Percentiles rank a stretch among this genome's conserved stretches.
These are phyloP conservation scores for Agraylea sexmaculata DNA, from an alignment of 1,140 invertebrate species.

Conservation along the genomic window DNA sequence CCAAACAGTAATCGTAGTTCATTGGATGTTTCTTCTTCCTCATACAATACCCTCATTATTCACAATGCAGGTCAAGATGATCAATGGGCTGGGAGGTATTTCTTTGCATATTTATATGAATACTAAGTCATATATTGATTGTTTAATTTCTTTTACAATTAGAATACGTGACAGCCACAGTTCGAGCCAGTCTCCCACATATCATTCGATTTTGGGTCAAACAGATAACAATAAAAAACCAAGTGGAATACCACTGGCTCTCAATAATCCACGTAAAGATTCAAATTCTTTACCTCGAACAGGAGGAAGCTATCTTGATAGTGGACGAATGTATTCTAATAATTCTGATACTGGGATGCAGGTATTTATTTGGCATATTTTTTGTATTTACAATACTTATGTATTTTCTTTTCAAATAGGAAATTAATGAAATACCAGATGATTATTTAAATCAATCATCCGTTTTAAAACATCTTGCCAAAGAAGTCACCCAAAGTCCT, in stretches of 20 bases:
- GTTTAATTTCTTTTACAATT: background rate
- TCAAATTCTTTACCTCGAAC: conserved; percentile 23
- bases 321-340: conserved; percentile 35
- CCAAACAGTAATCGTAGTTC: conserved; percentile 61
- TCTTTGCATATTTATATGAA: conserved; percentile 5
- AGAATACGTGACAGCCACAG: conserved; percentile 25
- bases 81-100: conserved; percentile 49
- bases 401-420: conserved; percentile 39
- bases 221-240: conserved; percentile 30
- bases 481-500: conserved; percentile 56
- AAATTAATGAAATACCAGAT: conserved; percentile 74
- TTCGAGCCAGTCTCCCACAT: conserved; percentile 34
- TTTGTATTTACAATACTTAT: background rate
- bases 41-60: conserved; percentile 70
- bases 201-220: conserved; percentile 23
- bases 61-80: conserved; percentile 57
- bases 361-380: conserved; percentile 23
- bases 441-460: conserved; percentile 73
- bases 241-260: conserved; percentile 37
- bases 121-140: conserved; percentile 1
- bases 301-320: conserved; percentile 34
- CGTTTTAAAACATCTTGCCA: conserved; percentile 76
- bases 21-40: conserved; percentile 60
- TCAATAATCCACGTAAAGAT: conserved; percentile 20
- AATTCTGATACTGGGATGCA: conserved; percentile 38